A percentile compares a stretch with the other conserved stretches of the same genome.
Conservation (phyloP, 1,140 invertebrate genomes). For the Leguminivora glycinivorella region DNA sequence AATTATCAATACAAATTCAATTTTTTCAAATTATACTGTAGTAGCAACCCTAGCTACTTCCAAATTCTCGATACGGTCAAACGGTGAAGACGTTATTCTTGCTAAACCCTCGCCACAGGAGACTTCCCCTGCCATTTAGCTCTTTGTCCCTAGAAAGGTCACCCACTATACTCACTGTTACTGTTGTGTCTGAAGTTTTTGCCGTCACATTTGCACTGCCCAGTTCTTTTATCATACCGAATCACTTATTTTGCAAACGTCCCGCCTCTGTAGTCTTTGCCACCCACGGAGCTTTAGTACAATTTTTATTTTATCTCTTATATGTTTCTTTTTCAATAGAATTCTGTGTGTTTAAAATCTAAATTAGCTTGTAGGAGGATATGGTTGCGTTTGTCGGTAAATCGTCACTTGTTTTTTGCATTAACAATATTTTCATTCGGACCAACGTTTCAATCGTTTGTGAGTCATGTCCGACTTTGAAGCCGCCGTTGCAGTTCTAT, state of each 20-base stretch:
- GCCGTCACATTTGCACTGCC: constrained; percentile 60
- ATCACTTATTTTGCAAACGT: constrained; percentile 68
- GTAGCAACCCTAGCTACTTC: constrained; percentile 8
- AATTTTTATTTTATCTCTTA: constrained; percentile 31
- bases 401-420: constrained; percentile 57
- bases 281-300: constrained; percentile 56
- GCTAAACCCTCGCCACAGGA: constrained; percentile 48
- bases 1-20: no score
- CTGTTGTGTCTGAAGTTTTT: constrained; percentile 54
- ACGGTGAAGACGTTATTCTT: constrained; percentile 55
- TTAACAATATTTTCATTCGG: constrained; percentile 57
- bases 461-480: constrained; percentile 64
- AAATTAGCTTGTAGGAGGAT: constrained; percentile 31
- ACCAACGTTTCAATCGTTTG: constrained; percentile 52
- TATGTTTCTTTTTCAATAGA: constrained; percentile 32
- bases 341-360: constrained; percentile 39
- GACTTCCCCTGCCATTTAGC: constrained; percentile 52
- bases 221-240: constrained; percentile 52
- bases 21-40: background rate
- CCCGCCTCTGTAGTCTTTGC: constrained; percentile 55
- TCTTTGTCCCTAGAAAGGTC: constrained; percentile 63
- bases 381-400: constrained; percentile 42
- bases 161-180: constrained; percentile 57
- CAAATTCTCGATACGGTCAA: constrained; percentile 42
- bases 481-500: constrained; percentile 43